phyloP scores from a whole-genome alignment of 2,888 invertebrate genomes.

The Athetis lepigone region DNA sequence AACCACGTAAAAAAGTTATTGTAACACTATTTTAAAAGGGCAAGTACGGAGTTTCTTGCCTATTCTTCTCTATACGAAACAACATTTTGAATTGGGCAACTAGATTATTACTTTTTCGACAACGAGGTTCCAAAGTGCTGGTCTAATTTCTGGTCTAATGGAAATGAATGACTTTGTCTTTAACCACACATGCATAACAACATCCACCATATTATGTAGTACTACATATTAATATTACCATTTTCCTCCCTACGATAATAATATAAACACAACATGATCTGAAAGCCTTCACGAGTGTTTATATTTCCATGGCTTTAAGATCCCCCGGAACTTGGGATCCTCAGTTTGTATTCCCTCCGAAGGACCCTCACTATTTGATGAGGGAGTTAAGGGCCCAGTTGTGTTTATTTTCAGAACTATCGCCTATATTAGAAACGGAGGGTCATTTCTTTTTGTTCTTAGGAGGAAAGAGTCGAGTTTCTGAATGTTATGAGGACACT shows the following conservation, averaged over 20 bases:
- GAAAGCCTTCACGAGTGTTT: constrained; percentile 38
- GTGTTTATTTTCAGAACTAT: constrained; percentile 49
- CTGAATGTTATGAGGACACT: background rate
- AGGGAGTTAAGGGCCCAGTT: constrained; percentile 36
- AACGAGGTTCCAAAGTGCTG: no score
- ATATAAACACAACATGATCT: constrained; percentile 7
- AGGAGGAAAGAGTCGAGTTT: constrained; percentile 9
- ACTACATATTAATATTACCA: background rate
- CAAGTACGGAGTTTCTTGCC: no score
- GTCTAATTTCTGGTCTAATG: no score
- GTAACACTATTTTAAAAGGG: no score
- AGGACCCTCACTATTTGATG: constrained; percentile 49
- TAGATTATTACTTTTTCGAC: no score
- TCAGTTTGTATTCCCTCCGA: constrained; percentile 45
- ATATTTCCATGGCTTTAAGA: constrained; percentile 50
- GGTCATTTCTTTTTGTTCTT: constrained; percentile 22
- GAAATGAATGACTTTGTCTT: no score
- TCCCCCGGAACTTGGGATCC: constrained; percentile 36
- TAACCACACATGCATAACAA: no score
- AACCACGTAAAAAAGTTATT: no score
- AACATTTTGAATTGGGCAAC: no score
- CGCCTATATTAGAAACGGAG: constrained; percentile 9
- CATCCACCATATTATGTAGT: no score
- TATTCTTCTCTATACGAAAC: no score
- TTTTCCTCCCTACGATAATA: background rate